phyloP scores from a whole-genome alignment of 1,140 invertebrate genomes.

The Zaprionus camerounensis region DNA sequence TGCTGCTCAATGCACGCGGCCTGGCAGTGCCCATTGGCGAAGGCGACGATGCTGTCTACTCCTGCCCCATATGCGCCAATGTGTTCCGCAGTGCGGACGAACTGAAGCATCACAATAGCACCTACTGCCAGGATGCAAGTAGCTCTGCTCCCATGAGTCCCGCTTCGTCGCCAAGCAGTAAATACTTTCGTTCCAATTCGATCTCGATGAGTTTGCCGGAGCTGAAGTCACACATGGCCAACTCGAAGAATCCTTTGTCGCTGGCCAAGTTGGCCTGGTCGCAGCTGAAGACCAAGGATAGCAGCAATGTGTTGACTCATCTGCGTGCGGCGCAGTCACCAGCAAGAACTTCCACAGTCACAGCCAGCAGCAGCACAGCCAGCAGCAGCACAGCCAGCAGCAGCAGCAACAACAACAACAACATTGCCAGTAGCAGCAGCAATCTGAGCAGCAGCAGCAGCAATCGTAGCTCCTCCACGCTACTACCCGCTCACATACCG shows the following conservation, averaged over 20 bases:
- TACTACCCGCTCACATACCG: not conserved
- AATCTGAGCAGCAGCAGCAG: constrained; percentile 8
- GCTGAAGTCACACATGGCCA: constrained; percentile 83
- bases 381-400: constrained; percentile 4
- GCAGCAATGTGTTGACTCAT: constrained; percentile 85
- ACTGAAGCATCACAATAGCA: constrained; percentile 88
- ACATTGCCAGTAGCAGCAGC: not conserved
- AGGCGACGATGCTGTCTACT: constrained; percentile 85
- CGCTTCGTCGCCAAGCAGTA: constrained; percentile 68
- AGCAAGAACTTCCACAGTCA: constrained; percentile 54
- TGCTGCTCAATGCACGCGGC: constrained; percentile 89
- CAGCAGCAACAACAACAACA: constrained; percentile 16
- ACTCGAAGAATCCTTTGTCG: constrained; percentile 82
- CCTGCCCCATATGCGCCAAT: constrained; percentile 88
- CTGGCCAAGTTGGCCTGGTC: constrained; percentile 80
- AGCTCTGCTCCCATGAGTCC: constrained; percentile 80
- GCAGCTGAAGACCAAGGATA: constrained; percentile 84
- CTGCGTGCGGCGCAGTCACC: constrained; percentile 71
- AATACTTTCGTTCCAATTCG: constrained; percentile 85
- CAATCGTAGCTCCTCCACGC: constrained; percentile 3
- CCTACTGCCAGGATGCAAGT: constrained; percentile 86
- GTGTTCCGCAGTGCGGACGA: constrained; percentile 89
- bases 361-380: constrained; percentile 29
- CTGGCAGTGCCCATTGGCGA: constrained; percentile 85
- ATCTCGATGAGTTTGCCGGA: constrained; percentile 86